Conservation (phyloP, 2,888 invertebrate genomes). For the Tortricodes alternella region DNA sequence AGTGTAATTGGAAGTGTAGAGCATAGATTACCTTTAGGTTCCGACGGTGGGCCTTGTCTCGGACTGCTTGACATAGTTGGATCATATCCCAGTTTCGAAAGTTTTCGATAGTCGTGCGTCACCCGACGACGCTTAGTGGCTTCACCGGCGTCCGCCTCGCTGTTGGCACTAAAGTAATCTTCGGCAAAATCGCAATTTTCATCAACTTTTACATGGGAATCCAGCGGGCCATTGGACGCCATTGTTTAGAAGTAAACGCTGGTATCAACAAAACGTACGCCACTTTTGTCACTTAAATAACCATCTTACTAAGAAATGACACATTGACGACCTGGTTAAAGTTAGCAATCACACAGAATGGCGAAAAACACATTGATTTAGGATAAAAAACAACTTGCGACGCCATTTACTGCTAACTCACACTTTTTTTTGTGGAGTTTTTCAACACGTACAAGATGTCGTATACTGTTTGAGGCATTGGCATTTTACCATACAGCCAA, state of each 20-base stretch:
- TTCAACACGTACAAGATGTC: constrained; percentile 40
- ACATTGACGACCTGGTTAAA: constrained; percentile 49
- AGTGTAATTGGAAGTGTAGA: constrained; percentile 34
- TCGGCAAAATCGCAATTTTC: constrained; percentile 66
- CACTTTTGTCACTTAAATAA: constrained; percentile 65
- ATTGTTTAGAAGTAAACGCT: constrained; percentile 69
- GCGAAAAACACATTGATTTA: constrained; percentile 70
- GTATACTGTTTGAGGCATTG: constrained; percentile 42
- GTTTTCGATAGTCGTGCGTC: constrained; percentile 72
- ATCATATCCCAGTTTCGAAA: constrained; percentile 73
- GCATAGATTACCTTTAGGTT: constrained; percentile 67
- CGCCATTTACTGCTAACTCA: constrained; percentile 76
- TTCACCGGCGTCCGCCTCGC: constrained; percentile 69
- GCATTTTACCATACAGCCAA: constrained; percentile 42
- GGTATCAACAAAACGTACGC: constrained; percentile 57
- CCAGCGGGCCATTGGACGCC: constrained; percentile 74
- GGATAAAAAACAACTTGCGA: constrained; percentile 80
- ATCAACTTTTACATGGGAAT: constrained; percentile 74
- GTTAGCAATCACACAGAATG: constrained; percentile 49
- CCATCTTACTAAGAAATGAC: constrained; percentile 47
- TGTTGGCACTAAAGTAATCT: constrained; percentile 55
- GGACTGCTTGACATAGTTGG: constrained; percentile 73
- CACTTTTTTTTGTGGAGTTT: constrained; percentile 58
- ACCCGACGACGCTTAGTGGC: constrained; percentile 71
- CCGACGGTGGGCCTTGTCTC: constrained; percentile 58